A percentile compares a stretch with the other conserved stretches of the same genome.
These are phyloP conservation scores for Macroramphosus scolopax DNA, from an alignment of 2,797 vertebrate species.

Conservation along the genomic window DNA sequence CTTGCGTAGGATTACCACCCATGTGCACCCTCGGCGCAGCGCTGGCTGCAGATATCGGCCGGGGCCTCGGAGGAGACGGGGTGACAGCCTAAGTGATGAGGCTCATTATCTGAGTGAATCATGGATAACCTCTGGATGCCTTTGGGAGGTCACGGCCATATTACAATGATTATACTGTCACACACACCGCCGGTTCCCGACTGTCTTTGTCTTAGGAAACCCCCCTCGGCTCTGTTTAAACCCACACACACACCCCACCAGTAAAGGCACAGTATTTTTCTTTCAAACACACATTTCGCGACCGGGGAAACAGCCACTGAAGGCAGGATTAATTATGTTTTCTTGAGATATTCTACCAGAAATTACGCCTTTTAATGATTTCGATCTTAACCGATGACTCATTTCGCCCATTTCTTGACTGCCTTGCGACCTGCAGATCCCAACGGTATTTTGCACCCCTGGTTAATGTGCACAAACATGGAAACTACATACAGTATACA, in stretches of 20 bases:
- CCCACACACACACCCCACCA: conserved; percentile 22
- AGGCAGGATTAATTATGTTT: conserved; percentile 55
- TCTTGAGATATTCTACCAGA: conserved; percentile 39
- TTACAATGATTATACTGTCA: conserved; percentile 65
- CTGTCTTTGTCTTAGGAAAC: conserved; percentile 38
- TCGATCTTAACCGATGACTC: conserved; percentile 53
- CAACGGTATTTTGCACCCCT: conserved; percentile 7
- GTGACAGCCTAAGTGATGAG: conserved; percentile 71
- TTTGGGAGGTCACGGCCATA: conserved; percentile 59
- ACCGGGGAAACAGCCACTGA: conserved; percentile 24
- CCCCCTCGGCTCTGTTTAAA: conserved; percentile 43
- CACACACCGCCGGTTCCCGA: conserved; percentile 61
- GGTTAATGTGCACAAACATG: conserved; percentile 28
- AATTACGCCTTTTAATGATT: conserved; percentile 47
- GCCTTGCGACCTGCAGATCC: conserved; percentile 25
- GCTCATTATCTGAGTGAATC: conserved; percentile 71
- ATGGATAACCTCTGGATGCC: conserved; percentile 65
- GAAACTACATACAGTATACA: too few species aligned
- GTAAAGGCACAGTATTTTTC: conserved; percentile 45
- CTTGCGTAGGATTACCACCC: conserved; percentile 42
- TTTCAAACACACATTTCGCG: conserved; percentile 44
- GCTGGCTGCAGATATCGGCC: conserved; percentile 52
- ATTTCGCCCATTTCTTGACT: conserved; percentile 35
- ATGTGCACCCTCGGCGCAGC: conserved; percentile 30
- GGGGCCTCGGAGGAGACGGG: conserved; percentile 45